Evolutionary conservation across 2,797 vertebrate genomes (phyloP).

Genomic region (Oophaga sylvatica): DNA sequence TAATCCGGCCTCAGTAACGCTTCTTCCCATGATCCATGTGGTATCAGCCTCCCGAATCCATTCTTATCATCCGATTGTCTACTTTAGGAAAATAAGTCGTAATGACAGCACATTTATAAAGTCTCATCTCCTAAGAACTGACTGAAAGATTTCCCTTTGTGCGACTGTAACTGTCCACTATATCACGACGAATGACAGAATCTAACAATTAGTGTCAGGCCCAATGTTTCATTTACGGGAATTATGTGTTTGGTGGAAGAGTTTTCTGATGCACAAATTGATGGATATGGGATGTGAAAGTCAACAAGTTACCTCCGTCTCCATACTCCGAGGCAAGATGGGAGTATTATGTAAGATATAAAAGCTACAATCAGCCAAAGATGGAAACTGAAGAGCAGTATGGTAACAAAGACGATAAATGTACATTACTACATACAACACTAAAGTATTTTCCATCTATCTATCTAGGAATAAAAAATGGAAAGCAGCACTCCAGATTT

Average conservation of each 20-base stretch:
- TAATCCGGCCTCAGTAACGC: neutral
- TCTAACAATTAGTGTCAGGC: slow-evolving; percentile 35
- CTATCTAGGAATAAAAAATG: too few relatives aligned
- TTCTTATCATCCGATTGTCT: slow-evolving; percentile 2
- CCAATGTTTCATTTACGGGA: slow-evolving; percentile 21
- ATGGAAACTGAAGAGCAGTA: neutral
- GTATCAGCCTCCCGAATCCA: neutral
- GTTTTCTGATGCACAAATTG: slow-evolving; percentile 11
- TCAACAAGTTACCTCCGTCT: slow-evolving; percentile 13
- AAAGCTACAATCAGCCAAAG: neutral
- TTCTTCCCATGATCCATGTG: neutral
- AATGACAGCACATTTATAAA: slow-evolving; percentile 36
- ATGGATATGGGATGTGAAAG: slow-evolving; percentile 22
- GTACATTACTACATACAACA: neutral
- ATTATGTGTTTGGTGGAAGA: slow-evolving; percentile 29
- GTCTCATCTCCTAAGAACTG: slow-evolving; percentile 3
- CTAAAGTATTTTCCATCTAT: neutral
- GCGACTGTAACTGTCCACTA: slow-evolving; percentile 30
- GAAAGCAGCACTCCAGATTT: too few relatives aligned
- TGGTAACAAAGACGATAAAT: neutral
- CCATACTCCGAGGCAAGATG: neutral
- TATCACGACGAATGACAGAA: slow-evolving; percentile 26
- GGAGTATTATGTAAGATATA: neutral
- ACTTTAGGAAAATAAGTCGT: slow-evolving; percentile 8
- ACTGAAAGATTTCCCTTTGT: neutral